Base-by-base conservation (phyloP, 2,888 invertebrate genomes). In the Malthinus seriepunctatus region DNA sequence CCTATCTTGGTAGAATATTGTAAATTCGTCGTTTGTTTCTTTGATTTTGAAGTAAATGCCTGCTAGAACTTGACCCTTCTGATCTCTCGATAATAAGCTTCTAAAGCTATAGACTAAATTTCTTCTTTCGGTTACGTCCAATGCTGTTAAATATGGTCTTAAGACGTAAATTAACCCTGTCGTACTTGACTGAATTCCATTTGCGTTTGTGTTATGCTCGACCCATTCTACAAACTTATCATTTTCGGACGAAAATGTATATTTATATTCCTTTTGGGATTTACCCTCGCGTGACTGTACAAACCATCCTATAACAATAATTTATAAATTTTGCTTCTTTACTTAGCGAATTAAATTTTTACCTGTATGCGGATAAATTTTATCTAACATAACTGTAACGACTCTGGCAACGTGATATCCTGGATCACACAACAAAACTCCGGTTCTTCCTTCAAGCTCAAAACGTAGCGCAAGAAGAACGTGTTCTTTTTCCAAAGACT, bases 381-480 rank as follows among this genome's bases (percentile, higher is more conserved):
- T 84, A 76, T 95, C 95, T 34, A 84, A 83, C 95, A 95, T 95
- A 50, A 94, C 88, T 14, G 93, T 92, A 61, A 95, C 86, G 56
- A 91, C 89, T 61, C 93, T 83, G 38, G 91, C 89, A 60, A 95
- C 89, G 78, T 95, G 95, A 79, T 95, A 95, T 11, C 95, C 95
- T 0, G 95, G 93, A 82, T 95, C 95, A 37, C 94, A 86, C 14
- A 95, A 84, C 80, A 95, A 79, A 48, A 91, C 82, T 32, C 94
- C 95, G 1, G 81, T 78, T 35, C 95, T 84, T 32, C 88, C 90
- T 47, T 85, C 87, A 55, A 94, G 85, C 66, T 83, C 79, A 60
- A 93, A 83, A 68, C 86, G 87, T 73, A 93, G 82, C 61, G 89
- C 89, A 57, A 90, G 88, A 79, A 94, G 84, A 39, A 93, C 91